Conservation (phyloP, 2,888 invertebrate genomes). For the Tipula vernalis region DNA sequence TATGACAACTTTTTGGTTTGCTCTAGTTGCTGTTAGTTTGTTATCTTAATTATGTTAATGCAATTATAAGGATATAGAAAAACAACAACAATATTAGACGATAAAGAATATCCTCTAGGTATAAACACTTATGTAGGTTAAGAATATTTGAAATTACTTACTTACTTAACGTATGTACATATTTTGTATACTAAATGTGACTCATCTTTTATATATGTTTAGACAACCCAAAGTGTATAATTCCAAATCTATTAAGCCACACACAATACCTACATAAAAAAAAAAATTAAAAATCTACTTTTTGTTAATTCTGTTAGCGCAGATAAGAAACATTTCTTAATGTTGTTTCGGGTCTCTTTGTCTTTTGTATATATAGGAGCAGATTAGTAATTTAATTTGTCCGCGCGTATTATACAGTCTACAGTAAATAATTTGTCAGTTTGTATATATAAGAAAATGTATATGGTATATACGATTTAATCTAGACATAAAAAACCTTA, state of each 20-base stretch:
- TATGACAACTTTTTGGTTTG: not conserved
- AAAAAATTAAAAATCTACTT: not conserved
- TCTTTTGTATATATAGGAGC: not conserved
- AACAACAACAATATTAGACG: not conserved
- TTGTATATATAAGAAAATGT: not conserved
- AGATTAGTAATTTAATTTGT: not conserved
- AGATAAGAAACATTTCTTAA: not conserved
- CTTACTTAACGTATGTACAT: not conserved
- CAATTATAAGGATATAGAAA: not conserved
- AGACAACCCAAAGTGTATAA: not conserved
- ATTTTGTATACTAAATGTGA: not conserved
- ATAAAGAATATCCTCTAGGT: not conserved
- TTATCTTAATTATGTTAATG: conserved; percentile 4
- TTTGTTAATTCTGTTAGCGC: not conserved
- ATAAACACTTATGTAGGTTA: not conserved
- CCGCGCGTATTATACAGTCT: not conserved
- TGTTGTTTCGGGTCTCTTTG: not conserved
- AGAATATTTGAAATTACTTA: not conserved
- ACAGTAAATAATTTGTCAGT: not conserved
- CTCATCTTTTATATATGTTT: not conserved
- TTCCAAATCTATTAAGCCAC: not conserved
- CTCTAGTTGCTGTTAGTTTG: not conserved
- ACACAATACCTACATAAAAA: not conserved
- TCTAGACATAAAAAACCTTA: not conserved
- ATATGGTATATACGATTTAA: not conserved